These are phyloP conservation scores for Vidua chalybeata DNA, from an alignment of 2,113 vertebrate genomes.

Conservation along the genomic window DNA sequence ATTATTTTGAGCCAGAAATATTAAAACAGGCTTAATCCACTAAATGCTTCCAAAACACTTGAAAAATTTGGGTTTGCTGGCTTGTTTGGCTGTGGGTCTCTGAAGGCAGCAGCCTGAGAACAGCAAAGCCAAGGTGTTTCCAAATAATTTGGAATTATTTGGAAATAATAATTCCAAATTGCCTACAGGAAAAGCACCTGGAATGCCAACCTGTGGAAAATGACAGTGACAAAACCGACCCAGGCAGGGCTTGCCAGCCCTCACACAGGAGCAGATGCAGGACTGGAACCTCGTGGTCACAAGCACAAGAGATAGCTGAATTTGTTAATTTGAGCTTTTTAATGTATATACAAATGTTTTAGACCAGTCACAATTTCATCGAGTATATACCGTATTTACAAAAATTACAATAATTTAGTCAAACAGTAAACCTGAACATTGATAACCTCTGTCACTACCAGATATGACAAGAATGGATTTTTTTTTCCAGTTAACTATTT, in stretches of 20 bases:
- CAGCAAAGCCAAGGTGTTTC: neutral
- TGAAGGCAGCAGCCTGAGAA: accelerated
- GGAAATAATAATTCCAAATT: too few relatives aligned
- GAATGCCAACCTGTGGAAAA: neutral
- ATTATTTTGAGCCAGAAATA: neutral
- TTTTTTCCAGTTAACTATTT: conserved; percentile 58
- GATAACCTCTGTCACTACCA: conserved; percentile 73
- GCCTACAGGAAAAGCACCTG: neutral
- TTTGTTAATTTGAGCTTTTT: conserved; percentile 72
- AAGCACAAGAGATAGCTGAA: conserved; percentile 38
- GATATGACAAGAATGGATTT: conserved; percentile 62
- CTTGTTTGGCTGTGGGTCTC: neutral
- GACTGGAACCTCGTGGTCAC: neutral
- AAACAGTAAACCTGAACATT: conserved; percentile 71
- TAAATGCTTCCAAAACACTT: neutral
- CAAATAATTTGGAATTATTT: neutral
- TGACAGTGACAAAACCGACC: accelerated
- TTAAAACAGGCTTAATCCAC: neutral
- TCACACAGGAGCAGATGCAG: accelerated
- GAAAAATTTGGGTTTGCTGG: accelerated
- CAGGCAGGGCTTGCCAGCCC: too few relatives aligned
- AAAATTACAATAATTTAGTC: conserved; percentile 79
- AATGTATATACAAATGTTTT: conserved; percentile 82
- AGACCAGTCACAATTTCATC: conserved; percentile 75
- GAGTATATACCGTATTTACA: conserved; percentile 79